Evolutionary conservation across 2,113 vertebrate genomes (phyloP).

Genomic region (Lontra canadensis): DNA sequence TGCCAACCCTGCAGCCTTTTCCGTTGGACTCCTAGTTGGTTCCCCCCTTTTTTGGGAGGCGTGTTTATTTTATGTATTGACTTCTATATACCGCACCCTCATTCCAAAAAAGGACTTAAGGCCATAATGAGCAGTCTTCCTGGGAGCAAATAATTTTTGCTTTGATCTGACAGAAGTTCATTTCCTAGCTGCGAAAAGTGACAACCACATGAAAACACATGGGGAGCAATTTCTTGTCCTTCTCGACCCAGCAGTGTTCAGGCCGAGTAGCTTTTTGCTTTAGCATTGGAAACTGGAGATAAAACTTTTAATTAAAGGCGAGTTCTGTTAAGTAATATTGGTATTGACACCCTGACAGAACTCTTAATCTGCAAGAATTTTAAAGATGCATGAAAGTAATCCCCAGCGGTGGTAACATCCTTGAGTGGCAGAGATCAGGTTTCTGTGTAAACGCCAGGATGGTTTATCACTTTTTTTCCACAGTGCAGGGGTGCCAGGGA

Average conservation of each 20-base stretch:
- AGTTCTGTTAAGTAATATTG: slow-evolving; percentile 58
- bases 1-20: background rate
- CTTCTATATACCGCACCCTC: background rate
- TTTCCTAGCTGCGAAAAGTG: slow-evolving; percentile 3
- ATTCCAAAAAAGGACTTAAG: background rate
- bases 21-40: background rate
- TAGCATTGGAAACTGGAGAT: slow-evolving; percentile 47
- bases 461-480: background rate
- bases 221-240: background rate
- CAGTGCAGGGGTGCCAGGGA: background rate
- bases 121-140: background rate
- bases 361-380: slow-evolving; percentile 70
- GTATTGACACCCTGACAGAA: slow-evolving; percentile 63
- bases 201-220: slow-evolving; percentile 35
- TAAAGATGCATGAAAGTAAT: slow-evolving; percentile 64
- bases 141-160: slow-evolving; percentile 12
- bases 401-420: slow-evolving; percentile 38
- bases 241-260: background rate
- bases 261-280: background rate
- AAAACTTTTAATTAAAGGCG: slow-evolving; percentile 59
- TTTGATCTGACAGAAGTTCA: background rate
- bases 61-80: background rate
- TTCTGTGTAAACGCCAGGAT: slow-evolving; percentile 50
- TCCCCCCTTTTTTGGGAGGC: background rate
- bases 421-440: slow-evolving; percentile 55